These are phyloP conservation scores for Helarctos malayanus DNA, from an alignment of 2,797 vertebrate genomes.

Conservation along the genomic window DNA sequence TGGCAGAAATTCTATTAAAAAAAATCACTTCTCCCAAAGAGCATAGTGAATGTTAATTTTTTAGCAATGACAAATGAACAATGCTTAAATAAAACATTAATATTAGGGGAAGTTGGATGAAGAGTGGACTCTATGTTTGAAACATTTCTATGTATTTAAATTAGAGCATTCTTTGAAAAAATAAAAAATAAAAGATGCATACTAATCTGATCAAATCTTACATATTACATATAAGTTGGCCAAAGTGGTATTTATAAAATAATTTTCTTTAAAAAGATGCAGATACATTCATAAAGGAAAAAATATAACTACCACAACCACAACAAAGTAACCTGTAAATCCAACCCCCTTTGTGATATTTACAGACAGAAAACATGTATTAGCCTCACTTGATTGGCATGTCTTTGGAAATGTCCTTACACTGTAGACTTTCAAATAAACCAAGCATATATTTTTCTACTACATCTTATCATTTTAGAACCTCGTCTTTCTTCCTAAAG, in stretches of 20 bases:
- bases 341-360: not conserved
- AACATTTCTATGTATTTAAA: not conserved
- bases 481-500: conserved; percentile 36
- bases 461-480: conserved; percentile 3
- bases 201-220: not conserved
- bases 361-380: conserved; percentile 27
- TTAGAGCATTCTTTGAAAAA: conserved; percentile 24
- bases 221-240: not conserved
- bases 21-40: not conserved
- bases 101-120: not conserved
- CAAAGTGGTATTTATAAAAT: not conserved
- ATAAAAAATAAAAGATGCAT: not conserved
- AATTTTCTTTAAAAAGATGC: not conserved
- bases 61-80: not conserved
- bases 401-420: conserved; percentile 53
- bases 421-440: conserved; percentile 40
- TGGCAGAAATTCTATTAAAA: not conserved
- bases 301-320: not conserved
- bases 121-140: not conserved
- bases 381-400: not conserved
- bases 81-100: not conserved
- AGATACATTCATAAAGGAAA: conserved; percentile 26
- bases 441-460: not conserved
- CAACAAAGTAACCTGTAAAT: not conserved
- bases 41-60: not conserved